These are phyloP conservation scores for Eupelmus urozonus DNA, from an alignment of 2,888 invertebrate genomes.

Conservation along the genomic window DNA sequence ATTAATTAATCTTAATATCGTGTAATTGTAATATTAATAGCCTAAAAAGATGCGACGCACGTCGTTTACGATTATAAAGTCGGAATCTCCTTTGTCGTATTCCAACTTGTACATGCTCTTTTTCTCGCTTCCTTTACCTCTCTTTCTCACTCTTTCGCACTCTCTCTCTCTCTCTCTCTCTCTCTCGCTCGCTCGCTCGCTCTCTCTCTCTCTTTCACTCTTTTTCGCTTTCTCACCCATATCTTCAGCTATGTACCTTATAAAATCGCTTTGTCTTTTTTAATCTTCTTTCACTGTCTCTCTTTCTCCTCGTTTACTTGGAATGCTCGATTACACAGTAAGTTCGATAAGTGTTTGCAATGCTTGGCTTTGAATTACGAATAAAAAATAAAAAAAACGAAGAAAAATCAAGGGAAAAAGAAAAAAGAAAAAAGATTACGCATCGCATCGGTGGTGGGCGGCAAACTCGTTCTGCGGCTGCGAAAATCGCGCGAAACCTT, in stretches of 20 bases:
- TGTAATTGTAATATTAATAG: constrained; percentile 73
- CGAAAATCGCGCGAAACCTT: neutral
- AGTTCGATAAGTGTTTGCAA: constrained; percentile 62
- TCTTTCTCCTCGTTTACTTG: constrained; percentile 61
- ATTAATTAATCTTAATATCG: constrained; percentile 74
- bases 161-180: constrained; percentile 10
- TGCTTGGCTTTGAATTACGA: constrained; percentile 58
- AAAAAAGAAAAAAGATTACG: constrained; percentile 6
- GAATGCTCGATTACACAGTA: constrained; percentile 69
- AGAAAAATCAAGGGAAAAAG: neutral
- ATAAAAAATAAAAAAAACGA: constrained; percentile 13
- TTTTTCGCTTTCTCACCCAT: constrained; percentile 34
- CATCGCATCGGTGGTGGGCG: neutral
- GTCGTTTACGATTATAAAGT: constrained; percentile 60
- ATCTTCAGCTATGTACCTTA: constrained; percentile 45
- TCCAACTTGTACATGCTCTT: constrained; percentile 27
- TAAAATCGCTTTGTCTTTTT: constrained; percentile 56
- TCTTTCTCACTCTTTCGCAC: constrained; percentile 25
- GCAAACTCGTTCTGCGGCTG: constrained; percentile 4
- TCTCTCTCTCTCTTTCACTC: constrained; percentile 2
- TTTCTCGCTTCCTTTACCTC: constrained; percentile 35
- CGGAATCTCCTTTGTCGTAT: constrained; percentile 30
- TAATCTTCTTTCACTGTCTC: constrained; percentile 40
- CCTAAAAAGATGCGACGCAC: constrained; percentile 73
- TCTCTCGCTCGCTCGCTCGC: constrained; percentile 6